Percentiles rank a stretch among this genome's conserved stretches.
These are phyloP conservation scores for Tenualosa ilisha DNA, from an alignment of 2,797 vertebrate genomes.

Conservation along the genomic window DNA sequence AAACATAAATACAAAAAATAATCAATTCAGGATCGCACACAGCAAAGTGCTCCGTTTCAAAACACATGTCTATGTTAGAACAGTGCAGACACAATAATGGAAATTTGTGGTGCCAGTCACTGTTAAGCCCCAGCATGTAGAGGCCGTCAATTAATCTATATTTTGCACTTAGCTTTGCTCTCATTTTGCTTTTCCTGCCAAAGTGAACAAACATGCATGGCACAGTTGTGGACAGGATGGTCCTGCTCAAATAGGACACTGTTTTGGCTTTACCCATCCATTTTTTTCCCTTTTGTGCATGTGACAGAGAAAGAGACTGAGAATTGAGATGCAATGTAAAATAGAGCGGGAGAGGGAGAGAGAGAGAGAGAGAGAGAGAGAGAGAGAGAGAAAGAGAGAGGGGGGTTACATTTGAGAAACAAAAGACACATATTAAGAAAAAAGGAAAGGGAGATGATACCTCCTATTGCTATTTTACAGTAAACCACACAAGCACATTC, in stretches of 20 bases:
- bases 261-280: neutral
- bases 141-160: slow-evolving; percentile 6
- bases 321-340: neutral
- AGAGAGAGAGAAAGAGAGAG: neutral
- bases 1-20: neutral
- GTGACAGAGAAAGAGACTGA: neutral
- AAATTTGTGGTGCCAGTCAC: slow-evolving; percentile 8
- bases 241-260: neutral
- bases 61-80: neutral
- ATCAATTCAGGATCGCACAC: neutral
- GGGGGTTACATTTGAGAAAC: neutral
- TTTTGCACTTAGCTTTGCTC: slow-evolving; percentile 20
- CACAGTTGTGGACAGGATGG: neutral
- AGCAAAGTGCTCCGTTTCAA: neutral
- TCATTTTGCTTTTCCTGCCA: neutral
- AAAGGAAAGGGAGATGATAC: neutral
- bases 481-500: neutral
- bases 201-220: neutral
- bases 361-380: neutral
- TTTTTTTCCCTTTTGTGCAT: neutral
- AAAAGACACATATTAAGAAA: neutral
- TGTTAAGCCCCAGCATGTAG: neutral
- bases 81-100: neutral
- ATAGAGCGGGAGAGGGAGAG: too few species aligned
- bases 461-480: neutral